Conservation (phyloP, 2,797 vertebrate species). For the Mus minutoides region DNA sequence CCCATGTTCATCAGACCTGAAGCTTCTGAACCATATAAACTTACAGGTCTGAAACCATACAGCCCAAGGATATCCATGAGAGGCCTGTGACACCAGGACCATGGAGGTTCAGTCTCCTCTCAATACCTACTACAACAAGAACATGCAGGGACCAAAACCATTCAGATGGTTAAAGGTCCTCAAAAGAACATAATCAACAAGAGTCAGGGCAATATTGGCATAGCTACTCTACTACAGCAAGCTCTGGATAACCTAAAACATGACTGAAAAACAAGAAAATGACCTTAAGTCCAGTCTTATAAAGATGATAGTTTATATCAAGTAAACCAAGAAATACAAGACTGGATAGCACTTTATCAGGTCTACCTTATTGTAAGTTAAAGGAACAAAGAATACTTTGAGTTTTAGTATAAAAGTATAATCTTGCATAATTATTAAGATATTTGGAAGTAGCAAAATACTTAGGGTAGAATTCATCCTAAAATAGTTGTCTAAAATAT, state of each 20-base stretch:
- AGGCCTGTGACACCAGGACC: not conserved
- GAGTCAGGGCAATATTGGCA: not conserved
- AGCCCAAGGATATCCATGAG: not conserved
- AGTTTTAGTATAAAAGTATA: not conserved
- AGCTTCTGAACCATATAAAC: not conserved
- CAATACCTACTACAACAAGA: not conserved
- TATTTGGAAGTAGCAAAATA: not conserved
- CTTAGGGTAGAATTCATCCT: not conserved
- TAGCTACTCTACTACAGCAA: not conserved
- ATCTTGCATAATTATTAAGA: not conserved
- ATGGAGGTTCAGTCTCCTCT: not conserved
- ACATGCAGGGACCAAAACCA: not conserved
- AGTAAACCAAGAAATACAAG: not conserved
- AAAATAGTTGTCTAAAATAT: conserved; percentile 32
- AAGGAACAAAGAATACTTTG: not conserved
- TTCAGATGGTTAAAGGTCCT: not conserved
- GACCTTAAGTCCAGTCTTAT: not conserved
- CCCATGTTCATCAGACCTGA: too few relatives aligned
- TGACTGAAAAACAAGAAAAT: not conserved
- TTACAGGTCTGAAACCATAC: not conserved
- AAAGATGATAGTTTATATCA: not conserved
- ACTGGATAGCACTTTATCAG: not conserved
- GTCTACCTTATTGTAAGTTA: conserved; percentile 8
- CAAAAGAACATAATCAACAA: not conserved
- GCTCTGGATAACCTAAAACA: not conserved